Base-by-base conservation (phyloP, 2,113 vertebrate species). In the Bungarus multicinctus region DNA sequence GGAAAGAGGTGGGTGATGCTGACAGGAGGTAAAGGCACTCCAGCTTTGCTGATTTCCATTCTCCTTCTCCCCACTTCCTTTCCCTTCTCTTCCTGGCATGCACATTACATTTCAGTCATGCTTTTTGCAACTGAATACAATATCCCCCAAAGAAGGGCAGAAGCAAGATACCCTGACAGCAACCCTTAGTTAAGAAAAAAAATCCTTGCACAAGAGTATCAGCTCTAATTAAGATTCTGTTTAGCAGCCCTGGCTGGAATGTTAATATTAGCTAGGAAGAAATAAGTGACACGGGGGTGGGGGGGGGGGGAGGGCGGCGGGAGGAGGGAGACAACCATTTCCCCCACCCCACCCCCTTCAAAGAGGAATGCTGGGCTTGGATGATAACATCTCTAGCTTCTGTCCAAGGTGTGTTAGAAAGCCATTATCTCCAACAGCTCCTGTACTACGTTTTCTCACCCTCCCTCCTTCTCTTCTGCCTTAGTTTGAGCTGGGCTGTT, bases 381-480 rank as follows among this genome's bases (percentile, higher is more conserved):
- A 95, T 97, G 98, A 98, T 98, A 98, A 97, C 97, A 98, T 98
- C 97, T 98, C 96, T 97, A 96, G 97, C 97, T 97, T 97, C 95
- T 97, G 97, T 97, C 97, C 97, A 97, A 96, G 97, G 97, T 97
- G 97, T 97, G 96, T 97, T 97, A 97, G 97, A 97, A 98, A 98
- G 96, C 98, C 97, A 97, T 98, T 97, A 98, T 98, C 98, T 98
- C 97, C 97, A 97, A 98, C 98, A 98, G 98, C 98, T 97, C 93
- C 96, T 96, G 95, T 95, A 95, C 94, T 97, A 97, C 96, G 96
- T 97, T 97, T 34, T 64, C 50, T 87, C 86, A 47, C 55, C 30
- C 34, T 47, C 54, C 4, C 55, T 52, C 55, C 18, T 58, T 64
- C 34, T 43, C 74, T 81, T 34, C 97, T 96, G 96, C 96, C 96